Evolutionary conservation across 2,888 invertebrate species (phyloP).

Genomic region (Entomobrya proxima): DNA sequence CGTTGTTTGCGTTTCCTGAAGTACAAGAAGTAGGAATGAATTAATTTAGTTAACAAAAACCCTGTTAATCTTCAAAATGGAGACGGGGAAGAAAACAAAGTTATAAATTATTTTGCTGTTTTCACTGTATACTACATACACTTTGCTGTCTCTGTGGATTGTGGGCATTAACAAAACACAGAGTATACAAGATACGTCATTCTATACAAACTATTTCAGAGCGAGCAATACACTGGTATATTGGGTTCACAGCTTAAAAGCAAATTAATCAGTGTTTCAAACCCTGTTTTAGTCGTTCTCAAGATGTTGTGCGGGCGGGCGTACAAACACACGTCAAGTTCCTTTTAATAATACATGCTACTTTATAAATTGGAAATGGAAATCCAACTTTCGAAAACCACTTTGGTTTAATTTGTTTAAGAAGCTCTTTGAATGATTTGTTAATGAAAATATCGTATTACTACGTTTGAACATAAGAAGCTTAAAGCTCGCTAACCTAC

Average conservation of each 20-base stretch:
- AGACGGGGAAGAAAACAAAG: neutral
- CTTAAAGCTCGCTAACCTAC: neutral
- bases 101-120: neutral
- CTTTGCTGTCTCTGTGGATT: neutral
- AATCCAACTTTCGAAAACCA: neutral
- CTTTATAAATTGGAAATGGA: no score
- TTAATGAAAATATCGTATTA: neutral
- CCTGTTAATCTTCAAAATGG: neutral
- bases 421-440: neutral
- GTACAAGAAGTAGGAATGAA: neutral
- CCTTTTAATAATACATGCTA: no score
- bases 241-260: no score
- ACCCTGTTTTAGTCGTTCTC: no score
- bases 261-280: no score
- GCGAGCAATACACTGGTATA: no score
- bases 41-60: neutral
- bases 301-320: neutral
- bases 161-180: neutral
- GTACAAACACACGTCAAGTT: neutral
- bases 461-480: no score
- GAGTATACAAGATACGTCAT: neutral
- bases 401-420: constrained; percentile 5
- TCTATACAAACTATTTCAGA: no score
- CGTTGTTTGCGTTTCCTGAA: neutral
- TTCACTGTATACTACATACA: neutral